phyloP scores from a whole-genome alignment of 2,113 vertebrate genomes.

The Lanius ludovicianus region DNA sequence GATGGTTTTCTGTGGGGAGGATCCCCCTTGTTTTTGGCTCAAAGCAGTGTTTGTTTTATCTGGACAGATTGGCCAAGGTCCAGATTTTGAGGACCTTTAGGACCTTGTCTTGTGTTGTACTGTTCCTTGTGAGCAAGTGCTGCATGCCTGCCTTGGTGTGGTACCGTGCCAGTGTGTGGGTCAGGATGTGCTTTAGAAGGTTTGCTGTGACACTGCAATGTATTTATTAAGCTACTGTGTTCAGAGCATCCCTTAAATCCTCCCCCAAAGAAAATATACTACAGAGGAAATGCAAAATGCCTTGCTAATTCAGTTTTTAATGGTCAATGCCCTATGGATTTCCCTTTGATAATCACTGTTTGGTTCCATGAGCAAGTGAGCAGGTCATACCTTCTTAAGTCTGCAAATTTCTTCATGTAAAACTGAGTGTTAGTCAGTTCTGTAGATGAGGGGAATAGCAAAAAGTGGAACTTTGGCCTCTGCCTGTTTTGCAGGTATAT shows the following conservation, averaged over 20 bases:
- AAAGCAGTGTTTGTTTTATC: background rate
- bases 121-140: background rate
- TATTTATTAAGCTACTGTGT: conserved; percentile 15
- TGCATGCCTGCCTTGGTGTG: background rate
- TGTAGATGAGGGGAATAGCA: conserved; percentile 34
- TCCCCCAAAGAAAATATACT: conserved; percentile 38
- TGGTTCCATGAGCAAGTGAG: conserved; percentile 44
- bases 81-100: background rate
- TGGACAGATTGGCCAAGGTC: background rate
- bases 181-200: conserved; percentile 34
- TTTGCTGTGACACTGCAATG: background rate
- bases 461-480: conserved; percentile 16
- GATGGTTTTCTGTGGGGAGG: no score
- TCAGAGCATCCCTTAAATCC: conserved; percentile 29
- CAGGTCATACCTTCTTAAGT: conserved; percentile 45
- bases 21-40: background rate
- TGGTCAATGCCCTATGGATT: conserved; percentile 55
- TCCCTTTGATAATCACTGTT: conserved; percentile 65
- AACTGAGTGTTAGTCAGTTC: conserved; percentile 19
- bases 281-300: conserved; percentile 46
- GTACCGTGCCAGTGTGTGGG: background rate
- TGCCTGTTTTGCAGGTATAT: conserved; percentile 12
- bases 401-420: conserved; percentile 59
- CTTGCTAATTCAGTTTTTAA: conserved; percentile 69
- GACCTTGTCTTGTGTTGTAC: background rate